These are phyloP conservation scores for Seriola aureovittata DNA, from an alignment of 2,113 vertebrate species.

Conservation along the genomic window DNA sequence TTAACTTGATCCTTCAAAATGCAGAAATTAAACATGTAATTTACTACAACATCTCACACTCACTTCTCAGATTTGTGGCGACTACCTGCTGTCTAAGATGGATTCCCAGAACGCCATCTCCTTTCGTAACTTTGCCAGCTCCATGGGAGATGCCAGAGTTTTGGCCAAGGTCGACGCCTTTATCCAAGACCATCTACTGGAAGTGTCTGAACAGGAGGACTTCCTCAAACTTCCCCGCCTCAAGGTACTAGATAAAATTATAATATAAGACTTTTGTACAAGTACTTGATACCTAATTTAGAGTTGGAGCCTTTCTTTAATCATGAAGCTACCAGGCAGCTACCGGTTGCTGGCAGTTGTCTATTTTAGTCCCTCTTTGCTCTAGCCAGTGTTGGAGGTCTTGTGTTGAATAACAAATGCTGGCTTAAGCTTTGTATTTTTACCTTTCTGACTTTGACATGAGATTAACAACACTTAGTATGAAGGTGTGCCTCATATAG, in stretches of 20 bases:
- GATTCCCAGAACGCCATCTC: slow-evolving; percentile 94
- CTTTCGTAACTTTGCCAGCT: slow-evolving; percentile 95
- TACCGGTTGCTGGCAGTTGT: neutral
- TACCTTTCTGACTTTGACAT: slow-evolving; percentile 15
- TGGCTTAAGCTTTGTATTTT: slow-evolving; percentile 42
- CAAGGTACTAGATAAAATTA: slow-evolving; percentile 84
- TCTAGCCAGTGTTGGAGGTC: neutral
- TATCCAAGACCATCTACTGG: slow-evolving; percentile 95
- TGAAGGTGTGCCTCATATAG: slow-evolving; percentile 15
- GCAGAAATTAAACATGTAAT: neutral
- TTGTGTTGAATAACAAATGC: neutral
- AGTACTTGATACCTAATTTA: neutral
- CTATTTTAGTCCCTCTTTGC: neutral
- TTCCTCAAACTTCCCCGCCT: slow-evolving; percentile 98
- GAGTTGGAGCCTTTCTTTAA: neutral
- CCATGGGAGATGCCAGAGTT: slow-evolving; percentile 92
- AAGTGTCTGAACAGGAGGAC: slow-evolving; percentile 96
- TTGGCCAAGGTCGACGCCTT: slow-evolving; percentile 93
- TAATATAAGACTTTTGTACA: neutral
- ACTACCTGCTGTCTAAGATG: slow-evolving; percentile 97
- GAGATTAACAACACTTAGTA: slow-evolving; percentile 30
- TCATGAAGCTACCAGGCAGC: neutral
- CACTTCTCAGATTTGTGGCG: slow-evolving; percentile 92
- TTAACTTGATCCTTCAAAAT: neutral
- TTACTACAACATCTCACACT: neutral